These are phyloP conservation scores for Scytalopus superciliaris DNA, from an alignment of 2,113 vertebrate genomes.

Conservation along the genomic window DNA sequence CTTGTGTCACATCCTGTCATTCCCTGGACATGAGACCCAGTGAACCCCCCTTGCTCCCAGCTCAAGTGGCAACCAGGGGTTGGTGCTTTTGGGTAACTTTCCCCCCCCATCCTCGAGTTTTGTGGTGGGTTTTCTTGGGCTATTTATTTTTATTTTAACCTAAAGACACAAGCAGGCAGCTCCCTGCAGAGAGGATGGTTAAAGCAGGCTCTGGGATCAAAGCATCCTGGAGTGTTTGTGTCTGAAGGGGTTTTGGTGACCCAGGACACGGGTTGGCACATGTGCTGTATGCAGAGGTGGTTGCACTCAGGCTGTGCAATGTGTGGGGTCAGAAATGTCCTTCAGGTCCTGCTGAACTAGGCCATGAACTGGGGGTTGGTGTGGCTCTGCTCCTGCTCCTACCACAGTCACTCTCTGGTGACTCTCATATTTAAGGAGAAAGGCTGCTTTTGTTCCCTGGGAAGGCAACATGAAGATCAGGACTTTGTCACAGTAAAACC, in stretches of 20 bases:
- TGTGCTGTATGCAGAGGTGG: rapidly evolving
- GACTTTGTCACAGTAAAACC: neutral
- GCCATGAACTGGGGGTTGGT: rapidly evolving
- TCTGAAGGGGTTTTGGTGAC: neutral
- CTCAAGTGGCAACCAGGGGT: neutral
- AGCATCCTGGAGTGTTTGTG: neutral
- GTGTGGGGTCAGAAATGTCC: neutral
- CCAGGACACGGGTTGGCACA: neutral
- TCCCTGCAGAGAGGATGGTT: neutral
- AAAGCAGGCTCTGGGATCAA: neutral
- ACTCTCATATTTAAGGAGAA: neutral
- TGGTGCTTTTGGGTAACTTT: neutral
- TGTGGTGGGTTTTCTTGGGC: neutral
- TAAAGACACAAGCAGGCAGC: neutral
- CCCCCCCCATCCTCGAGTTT: neutral
- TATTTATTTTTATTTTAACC: neutral
- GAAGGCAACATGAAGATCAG: neutral
- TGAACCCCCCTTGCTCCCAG: neutral
- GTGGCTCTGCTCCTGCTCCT: neutral
- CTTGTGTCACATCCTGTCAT: neutral
- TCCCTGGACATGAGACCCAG: neutral
- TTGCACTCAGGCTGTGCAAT: neutral
- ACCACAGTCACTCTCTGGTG: neutral
- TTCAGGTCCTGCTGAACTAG: neutral
- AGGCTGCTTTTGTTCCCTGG: neutral